phyloP scores from a whole-genome alignment of 2,888 invertebrate genomes.

The Rhogogaster chlorosoma region DNA sequence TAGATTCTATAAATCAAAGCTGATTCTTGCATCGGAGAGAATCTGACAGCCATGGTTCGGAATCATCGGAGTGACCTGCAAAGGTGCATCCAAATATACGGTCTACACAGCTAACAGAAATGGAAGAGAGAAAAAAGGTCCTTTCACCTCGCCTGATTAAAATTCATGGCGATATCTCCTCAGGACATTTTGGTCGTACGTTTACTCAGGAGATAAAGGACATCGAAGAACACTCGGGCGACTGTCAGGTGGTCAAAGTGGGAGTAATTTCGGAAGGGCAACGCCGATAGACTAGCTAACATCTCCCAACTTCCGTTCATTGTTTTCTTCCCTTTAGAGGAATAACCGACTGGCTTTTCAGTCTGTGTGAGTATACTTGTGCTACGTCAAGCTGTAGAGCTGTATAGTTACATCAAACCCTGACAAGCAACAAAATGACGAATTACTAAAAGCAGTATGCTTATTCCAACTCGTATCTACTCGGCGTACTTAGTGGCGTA shows the following conservation, averaged over 20 bases:
- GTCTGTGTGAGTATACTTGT: neutral
- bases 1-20: slow-evolving; percentile 1
- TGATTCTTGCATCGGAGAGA: neutral
- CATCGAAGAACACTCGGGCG: slow-evolving; percentile 4
- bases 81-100: neutral
- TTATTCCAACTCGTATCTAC: neutral
- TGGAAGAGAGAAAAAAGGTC: neutral
- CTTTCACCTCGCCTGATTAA: slow-evolving; percentile 48
- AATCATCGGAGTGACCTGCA: neutral
- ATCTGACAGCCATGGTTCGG: neutral
- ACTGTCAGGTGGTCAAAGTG: slow-evolving; percentile 41
- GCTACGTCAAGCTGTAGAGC: neutral
- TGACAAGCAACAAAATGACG: neutral
- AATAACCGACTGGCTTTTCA: neutral
- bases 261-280: slow-evolving; percentile 45
- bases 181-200: slow-evolving; percentile 53
- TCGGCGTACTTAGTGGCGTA: neutral
- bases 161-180: slow-evolving; percentile 53
- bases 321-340: slow-evolving; percentile 51
- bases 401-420: neutral
- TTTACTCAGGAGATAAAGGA: slow-evolving; percentile 57
- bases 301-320: slow-evolving; percentile 58
- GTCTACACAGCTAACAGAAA: neutral
- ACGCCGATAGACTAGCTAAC: slow-evolving; percentile 58
- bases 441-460: neutral